phyloP scores from a whole-genome alignment of 2,797 vertebrate genomes.

The Pseudopleuronectes americanus region DNA sequence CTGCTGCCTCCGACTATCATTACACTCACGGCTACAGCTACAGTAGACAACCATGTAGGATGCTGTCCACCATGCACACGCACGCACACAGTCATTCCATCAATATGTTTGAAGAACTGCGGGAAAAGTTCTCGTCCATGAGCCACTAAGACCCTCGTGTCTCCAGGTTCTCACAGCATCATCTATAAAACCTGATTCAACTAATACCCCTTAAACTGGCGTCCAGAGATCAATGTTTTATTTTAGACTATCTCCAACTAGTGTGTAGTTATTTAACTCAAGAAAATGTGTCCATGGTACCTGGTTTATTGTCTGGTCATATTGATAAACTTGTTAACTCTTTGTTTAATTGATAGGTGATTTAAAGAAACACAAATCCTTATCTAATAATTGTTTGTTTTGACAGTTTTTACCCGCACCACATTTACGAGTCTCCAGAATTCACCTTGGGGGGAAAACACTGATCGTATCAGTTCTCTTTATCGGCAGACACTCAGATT shows the following conservation, averaged over 20 bases:
- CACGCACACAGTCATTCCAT: conserved; percentile 23
- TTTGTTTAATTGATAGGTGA: background rate
- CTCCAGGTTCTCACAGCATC: conserved; percentile 25
- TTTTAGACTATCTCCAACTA: background rate
- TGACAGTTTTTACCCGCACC: too few relatives aligned
- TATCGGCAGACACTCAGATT: background rate
- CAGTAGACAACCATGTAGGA: conserved; percentile 66
- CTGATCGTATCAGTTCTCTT: background rate
- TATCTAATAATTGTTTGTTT: too few relatives aligned
- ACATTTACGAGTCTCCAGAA: too few relatives aligned
- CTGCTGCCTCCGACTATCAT: conserved; percentile 73
- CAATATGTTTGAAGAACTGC: conserved; percentile 33
- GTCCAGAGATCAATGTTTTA: background rate
- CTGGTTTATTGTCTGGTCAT: background rate
- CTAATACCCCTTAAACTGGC: background rate
- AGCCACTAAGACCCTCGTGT: conserved; percentile 22
- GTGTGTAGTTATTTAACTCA: background rate
- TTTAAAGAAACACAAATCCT: background rate
- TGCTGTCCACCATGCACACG: conserved; percentile 40
- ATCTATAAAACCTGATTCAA: background rate
- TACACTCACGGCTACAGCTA: conserved; percentile 53
- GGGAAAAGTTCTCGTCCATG: conserved; percentile 22
- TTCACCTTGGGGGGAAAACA: too few relatives aligned
- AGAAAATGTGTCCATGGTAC: background rate
- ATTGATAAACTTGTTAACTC: background rate